Evolutionary conservation across 23 tunicate genomes (phyloP).

Genomic region (Trididemnum miniatum): DNA sequence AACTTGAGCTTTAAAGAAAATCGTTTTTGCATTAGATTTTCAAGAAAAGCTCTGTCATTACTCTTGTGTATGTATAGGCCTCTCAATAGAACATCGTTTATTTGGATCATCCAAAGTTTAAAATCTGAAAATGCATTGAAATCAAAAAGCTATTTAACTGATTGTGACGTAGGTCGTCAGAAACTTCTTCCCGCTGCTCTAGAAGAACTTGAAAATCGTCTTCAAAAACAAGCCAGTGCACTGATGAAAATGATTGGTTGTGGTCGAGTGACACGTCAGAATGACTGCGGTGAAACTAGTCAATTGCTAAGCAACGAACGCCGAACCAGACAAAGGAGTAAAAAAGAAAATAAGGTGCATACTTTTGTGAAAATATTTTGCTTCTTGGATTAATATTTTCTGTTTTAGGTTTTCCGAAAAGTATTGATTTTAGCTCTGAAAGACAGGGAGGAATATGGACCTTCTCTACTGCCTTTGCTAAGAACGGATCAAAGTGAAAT

Average conservation of each 20-base stretch:
- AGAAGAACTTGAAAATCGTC: constrained; percentile 49
- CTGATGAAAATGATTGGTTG: constrained; percentile 45
- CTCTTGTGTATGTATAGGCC: too few relatives aligned
- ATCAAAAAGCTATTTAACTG: too few relatives aligned
- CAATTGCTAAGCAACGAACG: constrained; percentile 40
- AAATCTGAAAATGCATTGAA: too few relatives aligned
- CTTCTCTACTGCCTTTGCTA: constrained; percentile 44
- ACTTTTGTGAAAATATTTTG: not conserved
- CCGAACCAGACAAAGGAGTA: constrained; percentile 64
- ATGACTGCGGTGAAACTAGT: constrained; percentile 3
- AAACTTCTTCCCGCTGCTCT: constrained; percentile 56
- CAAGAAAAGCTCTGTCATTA: too few relatives aligned
- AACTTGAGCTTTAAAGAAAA: too few relatives aligned
- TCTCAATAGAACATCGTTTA: too few relatives aligned
- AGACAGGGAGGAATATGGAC: constrained; percentile 13
- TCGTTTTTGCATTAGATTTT: too few relatives aligned
- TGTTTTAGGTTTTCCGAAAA: constrained; percentile 41
- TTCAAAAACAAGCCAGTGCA: constrained; percentile 32
- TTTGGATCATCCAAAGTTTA: too few relatives aligned
- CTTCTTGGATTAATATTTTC: not conserved
- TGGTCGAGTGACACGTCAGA: constrained; percentile 8
- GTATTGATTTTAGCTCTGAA: constrained; percentile 33
- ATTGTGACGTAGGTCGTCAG: constrained; percentile 42
- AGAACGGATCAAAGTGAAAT: constrained; percentile 40
- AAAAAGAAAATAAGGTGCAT: constrained; percentile 62